Base-by-base conservation (phyloP, 1,140 invertebrate species). In the Drosophila lacertosa region DNA sequence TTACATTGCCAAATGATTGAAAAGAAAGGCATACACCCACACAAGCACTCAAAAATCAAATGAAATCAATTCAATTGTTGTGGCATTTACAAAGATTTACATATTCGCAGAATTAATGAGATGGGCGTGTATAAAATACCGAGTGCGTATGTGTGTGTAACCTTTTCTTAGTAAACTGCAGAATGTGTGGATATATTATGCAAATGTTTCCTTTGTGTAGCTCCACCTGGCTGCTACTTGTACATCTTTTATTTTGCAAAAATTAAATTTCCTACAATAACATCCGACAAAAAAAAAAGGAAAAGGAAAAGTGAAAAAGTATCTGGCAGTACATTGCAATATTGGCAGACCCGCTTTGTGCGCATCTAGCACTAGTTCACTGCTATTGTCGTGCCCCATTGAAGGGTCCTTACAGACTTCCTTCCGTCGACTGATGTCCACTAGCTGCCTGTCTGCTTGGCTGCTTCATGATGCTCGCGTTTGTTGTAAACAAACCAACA, bases 21-120 rank as follows among this genome's bases (percentile, higher is more conserved):
- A 86, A 69, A 64, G 55, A 75, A 70, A 51, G 48, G 58, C 42
- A 44, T 18, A 16, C 9, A 10, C 16, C 5, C 42, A 59, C 16
- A 13, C 37, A 33, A 39, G 40, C 33, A 26, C 40, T 64, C 29
- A 42, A 50, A 33, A 71, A 74, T 81, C 74, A 82, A 82, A 82
- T 82, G 63, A 80, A 86, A 65, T 72, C 66, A 42, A 79, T 73
- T 86, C 81, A 84, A 80, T 81, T 84, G 71, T 68, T 68, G 58
- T 64, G 72, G 48, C 75, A 75, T 77, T 73, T 74, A 77, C 78
- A 81, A 82, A 65, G 74, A 65, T 65, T 65, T 69, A 48, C 69
- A 72, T 76, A 70, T 76, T 72, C 40, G 48, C 57, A 55, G 47
- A 67, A 63, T 68, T 65, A 60, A 80, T 73, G 68, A 72, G 57